Evolutionary conservation across 2,797 vertebrate species (phyloP).

Genomic region (Mareca strepera): DNA sequence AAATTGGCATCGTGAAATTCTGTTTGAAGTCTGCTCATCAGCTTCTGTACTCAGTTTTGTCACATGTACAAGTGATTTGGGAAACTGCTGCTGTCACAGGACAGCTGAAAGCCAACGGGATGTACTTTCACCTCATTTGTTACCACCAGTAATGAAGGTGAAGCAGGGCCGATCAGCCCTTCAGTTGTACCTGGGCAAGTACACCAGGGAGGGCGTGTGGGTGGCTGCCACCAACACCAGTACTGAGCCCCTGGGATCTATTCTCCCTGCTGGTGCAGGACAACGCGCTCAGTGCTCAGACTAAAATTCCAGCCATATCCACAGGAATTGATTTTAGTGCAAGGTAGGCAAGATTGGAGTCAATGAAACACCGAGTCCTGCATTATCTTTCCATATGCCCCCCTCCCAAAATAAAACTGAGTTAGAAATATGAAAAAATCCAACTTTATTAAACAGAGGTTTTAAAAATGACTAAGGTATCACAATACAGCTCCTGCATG

Average conservation of each 20-base stretch:
- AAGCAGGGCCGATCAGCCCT: background rate
- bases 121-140: fast-evolving
- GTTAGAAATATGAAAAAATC: background rate
- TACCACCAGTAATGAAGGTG: background rate
- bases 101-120: background rate
- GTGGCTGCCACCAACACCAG: background rate
- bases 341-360: background rate
- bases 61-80: background rate
- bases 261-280: background rate
- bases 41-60: background rate
- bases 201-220: background rate
- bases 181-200: fast-evolving
- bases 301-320: background rate
- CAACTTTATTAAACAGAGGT: background rate
- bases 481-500: background rate
- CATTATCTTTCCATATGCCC: background rate
- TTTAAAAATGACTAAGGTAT: background rate
- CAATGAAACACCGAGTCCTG: background rate
- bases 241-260: background rate
- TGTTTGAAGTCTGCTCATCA: background rate
- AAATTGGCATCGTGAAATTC: background rate
- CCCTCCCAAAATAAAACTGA: background rate
- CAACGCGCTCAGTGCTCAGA: background rate
- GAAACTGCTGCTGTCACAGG: background rate
- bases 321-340: background rate